A percentile compares a stretch with the other conserved stretches of the same genome.
These are phyloP conservation scores for Drosophila seguyi DNA, from an alignment of 1,140 invertebrate species.

Conservation along the genomic window DNA sequence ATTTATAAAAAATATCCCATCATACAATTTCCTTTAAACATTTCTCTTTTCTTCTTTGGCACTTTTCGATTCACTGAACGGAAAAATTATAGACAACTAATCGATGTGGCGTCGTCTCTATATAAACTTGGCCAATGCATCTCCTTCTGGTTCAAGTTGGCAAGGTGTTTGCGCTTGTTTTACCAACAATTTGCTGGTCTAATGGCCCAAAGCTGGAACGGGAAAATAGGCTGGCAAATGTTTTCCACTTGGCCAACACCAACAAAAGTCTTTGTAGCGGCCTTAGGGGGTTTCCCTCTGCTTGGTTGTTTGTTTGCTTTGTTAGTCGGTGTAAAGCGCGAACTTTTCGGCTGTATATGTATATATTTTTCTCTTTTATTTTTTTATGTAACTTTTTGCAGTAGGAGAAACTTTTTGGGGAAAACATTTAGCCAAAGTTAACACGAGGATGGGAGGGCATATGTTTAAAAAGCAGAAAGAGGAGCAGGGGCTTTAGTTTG, in stretches of 20 bases:
- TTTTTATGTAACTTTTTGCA: slow-evolving; percentile 32
- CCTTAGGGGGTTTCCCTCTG: slow-evolving; percentile 45
- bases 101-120: slow-evolving; percentile 49
- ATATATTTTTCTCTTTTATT: slow-evolving; percentile 28
- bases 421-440: slow-evolving; percentile 68
- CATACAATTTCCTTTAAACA: not conserved
- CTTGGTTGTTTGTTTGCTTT: slow-evolving; percentile 42
- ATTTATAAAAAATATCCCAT: not conserved
- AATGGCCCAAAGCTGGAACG: slow-evolving; percentile 46
- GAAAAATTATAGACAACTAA: slow-evolving; percentile 85
- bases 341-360: slow-evolving; percentile 57
- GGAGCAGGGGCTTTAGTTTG: too few species aligned
- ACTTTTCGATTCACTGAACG: slow-evolving; percentile 78
- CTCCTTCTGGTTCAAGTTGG: slow-evolving; percentile 37
- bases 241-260: slow-evolving; percentile 75
- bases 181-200: slow-evolving; percentile 78
- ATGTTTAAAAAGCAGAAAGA: slow-evolving; percentile 13
- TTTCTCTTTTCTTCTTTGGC: slow-evolving; percentile 17
- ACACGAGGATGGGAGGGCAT: slow-evolving; percentile 39
- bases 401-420: slow-evolving; percentile 56
- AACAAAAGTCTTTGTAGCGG: slow-evolving; percentile 51
- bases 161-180: slow-evolving; percentile 82
- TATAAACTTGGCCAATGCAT: slow-evolving; percentile 31
- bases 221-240: slow-evolving; percentile 69
- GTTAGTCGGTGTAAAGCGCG: slow-evolving; percentile 55